Evolutionary conservation across 2,888 invertebrate genomes (phyloP).

Genomic region (Clivina fossor): DNA sequence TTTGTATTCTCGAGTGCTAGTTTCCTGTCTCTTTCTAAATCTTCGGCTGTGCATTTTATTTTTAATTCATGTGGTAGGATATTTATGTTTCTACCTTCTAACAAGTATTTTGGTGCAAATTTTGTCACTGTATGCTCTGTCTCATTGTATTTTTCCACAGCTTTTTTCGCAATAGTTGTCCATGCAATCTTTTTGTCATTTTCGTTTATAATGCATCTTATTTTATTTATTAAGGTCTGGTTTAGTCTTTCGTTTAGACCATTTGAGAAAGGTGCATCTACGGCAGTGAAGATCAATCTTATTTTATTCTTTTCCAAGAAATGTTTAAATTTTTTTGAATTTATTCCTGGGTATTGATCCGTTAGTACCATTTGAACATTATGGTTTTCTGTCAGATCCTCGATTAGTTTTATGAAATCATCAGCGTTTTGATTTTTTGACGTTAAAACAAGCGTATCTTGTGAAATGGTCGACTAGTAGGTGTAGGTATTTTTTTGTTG

Average conservation of each 20-base stretch:
- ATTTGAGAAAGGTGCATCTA: constrained; percentile 22
- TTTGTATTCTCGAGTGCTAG: constrained; percentile 41
- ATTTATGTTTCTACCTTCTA: constrained; percentile 41
- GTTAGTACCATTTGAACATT: constrained; percentile 3
- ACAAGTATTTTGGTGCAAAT: constrained; percentile 42
- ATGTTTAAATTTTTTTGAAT: constrained; percentile 35
- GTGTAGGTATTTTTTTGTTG: constrained; percentile 45
- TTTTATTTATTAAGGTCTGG: constrained; percentile 42
- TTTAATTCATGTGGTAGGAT: constrained; percentile 41
- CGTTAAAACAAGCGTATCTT: constrained; percentile 43
- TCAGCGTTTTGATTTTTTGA: constrained; percentile 42
- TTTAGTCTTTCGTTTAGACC: constrained; percentile 24
- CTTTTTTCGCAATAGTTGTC: constrained; percentile 44
- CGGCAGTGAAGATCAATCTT: constrained; percentile 37
- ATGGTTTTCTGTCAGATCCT: constrained; percentile 28
- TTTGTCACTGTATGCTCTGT: constrained; percentile 44
- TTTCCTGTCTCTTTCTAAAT: constrained; percentile 39
- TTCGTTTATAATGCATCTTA: constrained; percentile 44
- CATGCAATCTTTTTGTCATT: constrained; percentile 39
- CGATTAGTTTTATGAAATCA: constrained; percentile 44
- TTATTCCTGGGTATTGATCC: constrained; percentile 44
- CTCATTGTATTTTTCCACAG: constrained; percentile 43
- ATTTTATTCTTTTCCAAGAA: constrained; percentile 10
- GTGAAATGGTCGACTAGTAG: constrained; percentile 45
- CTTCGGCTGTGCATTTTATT: constrained; percentile 25